phyloP scores from a whole-genome alignment of 2,797 vertebrate species.

The Podarcis lilfordi region DNA sequence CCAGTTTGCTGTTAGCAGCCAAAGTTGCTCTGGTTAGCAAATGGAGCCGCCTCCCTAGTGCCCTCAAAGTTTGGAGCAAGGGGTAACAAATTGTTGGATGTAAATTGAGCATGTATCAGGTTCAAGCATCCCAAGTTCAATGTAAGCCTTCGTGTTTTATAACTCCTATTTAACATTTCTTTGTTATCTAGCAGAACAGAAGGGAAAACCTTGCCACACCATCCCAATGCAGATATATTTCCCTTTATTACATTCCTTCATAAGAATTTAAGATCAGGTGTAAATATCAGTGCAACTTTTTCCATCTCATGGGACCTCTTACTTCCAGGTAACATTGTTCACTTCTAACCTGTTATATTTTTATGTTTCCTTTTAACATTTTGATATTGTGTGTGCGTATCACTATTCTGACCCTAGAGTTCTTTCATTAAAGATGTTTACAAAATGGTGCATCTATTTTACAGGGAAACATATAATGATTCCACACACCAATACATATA shows the following conservation, averaged over 20 bases:
- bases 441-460: not conserved
- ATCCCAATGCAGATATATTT: not conserved
- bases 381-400: not conserved
- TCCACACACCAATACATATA: not conserved
- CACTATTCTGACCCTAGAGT: not conserved
- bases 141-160: not conserved
- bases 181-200: not conserved
- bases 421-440: not conserved
- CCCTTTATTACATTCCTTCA: not conserved
- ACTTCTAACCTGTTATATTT: not conserved
- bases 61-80: no score
- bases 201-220: not conserved
- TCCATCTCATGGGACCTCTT: not conserved
- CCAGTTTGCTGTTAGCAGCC: no score
- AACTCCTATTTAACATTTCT: not conserved
- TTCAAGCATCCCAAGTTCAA: not conserved
- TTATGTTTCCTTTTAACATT: not conserved
- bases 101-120: not conserved
- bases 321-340: not conserved
- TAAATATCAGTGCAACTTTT: not conserved
- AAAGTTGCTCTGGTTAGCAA: no score
- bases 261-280: not conserved
- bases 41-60: no score
- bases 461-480: not conserved
- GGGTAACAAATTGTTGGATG: no score